phyloP scores from a whole-genome alignment of 2,797 vertebrate species.

The Peromyscus nudipes region DNA sequence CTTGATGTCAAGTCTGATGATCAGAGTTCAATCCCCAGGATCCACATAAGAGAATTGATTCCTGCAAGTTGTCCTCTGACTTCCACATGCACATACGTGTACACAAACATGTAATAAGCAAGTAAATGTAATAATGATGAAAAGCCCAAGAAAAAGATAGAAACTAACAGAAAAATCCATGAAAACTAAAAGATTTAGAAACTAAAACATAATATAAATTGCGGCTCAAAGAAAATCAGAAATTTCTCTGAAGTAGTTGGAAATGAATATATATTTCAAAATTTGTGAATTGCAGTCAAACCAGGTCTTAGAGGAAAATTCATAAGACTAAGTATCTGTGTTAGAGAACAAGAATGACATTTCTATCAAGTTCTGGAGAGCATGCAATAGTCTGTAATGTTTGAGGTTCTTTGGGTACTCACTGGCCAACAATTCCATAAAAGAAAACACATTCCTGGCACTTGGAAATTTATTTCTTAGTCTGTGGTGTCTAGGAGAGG shows the following conservation, averaged over 20 bases:
- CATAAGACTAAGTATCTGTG: background rate
- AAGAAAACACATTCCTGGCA: background rate
- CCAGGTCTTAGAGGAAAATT: background rate
- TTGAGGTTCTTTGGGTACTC: background rate
- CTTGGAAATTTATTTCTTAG: background rate
- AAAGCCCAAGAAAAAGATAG: too few species aligned
- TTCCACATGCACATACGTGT: background rate
- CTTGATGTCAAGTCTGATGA: background rate
- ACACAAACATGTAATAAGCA: background rate
- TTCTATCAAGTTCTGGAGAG: background rate
- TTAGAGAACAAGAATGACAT: background rate
- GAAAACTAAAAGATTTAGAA: constrained; percentile 29
- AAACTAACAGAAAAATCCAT: background rate
- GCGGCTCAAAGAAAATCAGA: background rate
- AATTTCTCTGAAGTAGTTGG: background rate
- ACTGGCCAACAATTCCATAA: background rate
- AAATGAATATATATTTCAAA: background rate
- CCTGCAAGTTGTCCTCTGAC: background rate
- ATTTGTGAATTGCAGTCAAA: background rate
- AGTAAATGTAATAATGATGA: background rate
- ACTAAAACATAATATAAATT: background rate
- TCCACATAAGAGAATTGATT: background rate
- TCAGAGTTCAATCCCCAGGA: background rate
- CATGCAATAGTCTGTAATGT: background rate
- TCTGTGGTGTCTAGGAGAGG: background rate